Evolutionary conservation across 2,797 vertebrate genomes (phyloP).

Genomic region (Oophaga sylvatica): DNA sequence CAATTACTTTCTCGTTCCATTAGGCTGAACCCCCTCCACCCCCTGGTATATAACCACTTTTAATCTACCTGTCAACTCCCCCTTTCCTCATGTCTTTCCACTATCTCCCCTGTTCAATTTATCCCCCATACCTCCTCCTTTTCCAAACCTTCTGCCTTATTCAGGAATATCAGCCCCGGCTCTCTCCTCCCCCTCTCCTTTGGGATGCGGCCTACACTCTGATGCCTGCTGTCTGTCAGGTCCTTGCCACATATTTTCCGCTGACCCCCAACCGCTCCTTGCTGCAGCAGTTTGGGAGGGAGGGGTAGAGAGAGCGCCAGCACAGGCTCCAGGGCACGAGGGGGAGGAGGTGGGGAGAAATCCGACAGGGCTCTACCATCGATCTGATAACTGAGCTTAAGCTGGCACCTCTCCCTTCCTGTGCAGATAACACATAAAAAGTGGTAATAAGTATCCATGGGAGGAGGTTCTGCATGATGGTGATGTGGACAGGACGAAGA

Average conservation of each 20-base stretch:
- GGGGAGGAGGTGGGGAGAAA: constrained; percentile 50
- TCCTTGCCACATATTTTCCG: constrained; percentile 61
- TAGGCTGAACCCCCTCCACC: neutral
- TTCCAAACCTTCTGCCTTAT: constrained; percentile 32
- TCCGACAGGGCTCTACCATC: constrained; percentile 57
- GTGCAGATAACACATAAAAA: constrained; percentile 54
- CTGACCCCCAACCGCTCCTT: constrained; percentile 61
- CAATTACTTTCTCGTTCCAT: constrained; percentile 2
- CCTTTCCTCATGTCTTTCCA: constrained; percentile 23
- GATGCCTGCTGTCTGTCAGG: constrained; percentile 62
- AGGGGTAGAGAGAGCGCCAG: constrained; percentile 36
- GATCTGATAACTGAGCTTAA: constrained; percentile 60
- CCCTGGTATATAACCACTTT: neutral
- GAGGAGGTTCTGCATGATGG: constrained; percentile 10
- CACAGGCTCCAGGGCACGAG: constrained; percentile 59
- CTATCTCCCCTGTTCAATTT: neutral
- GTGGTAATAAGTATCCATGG: constrained; percentile 38
- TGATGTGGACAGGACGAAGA: neutral
- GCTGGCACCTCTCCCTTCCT: constrained; percentile 59
- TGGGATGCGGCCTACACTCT: constrained; percentile 59
- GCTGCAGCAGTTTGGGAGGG: constrained; percentile 56
- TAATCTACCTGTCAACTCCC: constrained; percentile 18
- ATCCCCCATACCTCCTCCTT: constrained; percentile 12
- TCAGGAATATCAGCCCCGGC: constrained; percentile 36
- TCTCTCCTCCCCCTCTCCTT: constrained; percentile 53